These are phyloP conservation scores for Penaeus vannamei DNA, from an alignment of 1,140 invertebrate species.

Conservation along the genomic window DNA sequence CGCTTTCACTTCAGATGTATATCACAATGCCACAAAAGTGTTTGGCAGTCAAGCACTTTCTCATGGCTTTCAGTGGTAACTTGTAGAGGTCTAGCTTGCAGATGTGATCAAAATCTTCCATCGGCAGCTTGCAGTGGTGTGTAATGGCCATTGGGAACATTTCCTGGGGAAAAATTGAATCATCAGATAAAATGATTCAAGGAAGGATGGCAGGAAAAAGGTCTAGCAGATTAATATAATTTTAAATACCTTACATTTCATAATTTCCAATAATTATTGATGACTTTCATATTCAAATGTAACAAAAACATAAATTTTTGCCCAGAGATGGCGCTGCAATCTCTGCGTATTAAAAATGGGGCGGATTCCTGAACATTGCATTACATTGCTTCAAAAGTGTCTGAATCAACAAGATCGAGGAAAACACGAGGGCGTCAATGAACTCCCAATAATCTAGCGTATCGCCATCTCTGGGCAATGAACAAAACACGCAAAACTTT, in stretches of 20 bases:
- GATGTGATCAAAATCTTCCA: constrained; percentile 52
- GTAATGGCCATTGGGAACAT: constrained; percentile 63
- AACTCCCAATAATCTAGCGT: too few relatives aligned
- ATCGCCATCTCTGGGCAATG: too few relatives aligned
- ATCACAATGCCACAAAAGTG: constrained; percentile 50
- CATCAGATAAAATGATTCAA: background rate
- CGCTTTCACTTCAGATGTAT: constrained; percentile 38
- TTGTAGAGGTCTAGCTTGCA: constrained; percentile 36
- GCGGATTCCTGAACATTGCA: too few relatives aligned
- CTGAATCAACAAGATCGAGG: too few relatives aligned
- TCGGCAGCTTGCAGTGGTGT: constrained; percentile 55
- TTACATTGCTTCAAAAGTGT: too few relatives aligned
- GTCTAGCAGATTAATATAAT: background rate
- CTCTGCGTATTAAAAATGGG: too few relatives aligned
- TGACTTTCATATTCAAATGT: too few relatives aligned
- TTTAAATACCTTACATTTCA: background rate
- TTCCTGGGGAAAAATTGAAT: constrained; percentile 29
- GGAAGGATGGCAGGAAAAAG: background rate
- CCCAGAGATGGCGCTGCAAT: too few relatives aligned
- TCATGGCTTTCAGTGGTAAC: constrained; percentile 37
- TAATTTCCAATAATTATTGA: too few relatives aligned
- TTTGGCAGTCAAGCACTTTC: constrained; percentile 9
- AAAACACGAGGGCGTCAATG: too few relatives aligned
- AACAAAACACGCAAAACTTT: too few relatives aligned
- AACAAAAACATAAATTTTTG: too few relatives aligned